Evolutionary conservation across 2,888 invertebrate species (phyloP).

Genomic region (Melipona bicolor): DNA sequence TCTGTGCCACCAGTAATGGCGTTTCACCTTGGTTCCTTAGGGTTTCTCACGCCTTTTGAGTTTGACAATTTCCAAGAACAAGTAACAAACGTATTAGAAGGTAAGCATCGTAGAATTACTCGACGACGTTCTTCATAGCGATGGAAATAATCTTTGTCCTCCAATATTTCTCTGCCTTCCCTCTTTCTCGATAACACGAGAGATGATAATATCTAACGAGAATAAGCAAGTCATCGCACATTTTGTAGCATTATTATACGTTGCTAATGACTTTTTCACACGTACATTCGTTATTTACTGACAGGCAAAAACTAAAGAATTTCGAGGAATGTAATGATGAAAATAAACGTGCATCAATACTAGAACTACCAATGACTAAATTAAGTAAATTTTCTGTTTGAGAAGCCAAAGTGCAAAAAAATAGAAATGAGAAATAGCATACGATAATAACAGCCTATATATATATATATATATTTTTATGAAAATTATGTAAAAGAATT

Average conservation of each 20-base stretch:
- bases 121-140: too few species aligned
- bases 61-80: constrained; percentile 97
- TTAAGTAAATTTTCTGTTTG: too few species aligned
- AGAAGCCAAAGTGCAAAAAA: too few species aligned
- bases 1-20: constrained; percentile 99
- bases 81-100: constrained; percentile 97
- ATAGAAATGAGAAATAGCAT: too few species aligned
- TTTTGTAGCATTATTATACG: background rate
- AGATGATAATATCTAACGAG: too few species aligned
- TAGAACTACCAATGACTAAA: background rate
- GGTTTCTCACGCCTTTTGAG: constrained; percentile 98
- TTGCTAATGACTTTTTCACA: background rate
- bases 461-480: too few species aligned
- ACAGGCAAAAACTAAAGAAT: background rate
- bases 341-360: constrained; percentile 4
- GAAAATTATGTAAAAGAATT: too few species aligned
- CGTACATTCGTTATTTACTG: background rate
- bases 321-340: background rate
- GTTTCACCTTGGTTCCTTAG: constrained; percentile 97
- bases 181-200: background rate
- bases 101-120: constrained; percentile 83
- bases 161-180: background rate
- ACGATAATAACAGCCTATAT: too few species aligned
- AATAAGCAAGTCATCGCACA: background rate
- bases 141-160: constrained; percentile 5